Base-by-base conservation (phyloP, 2,797 vertebrate species). In the Bovichtus diacanthus region DNA sequence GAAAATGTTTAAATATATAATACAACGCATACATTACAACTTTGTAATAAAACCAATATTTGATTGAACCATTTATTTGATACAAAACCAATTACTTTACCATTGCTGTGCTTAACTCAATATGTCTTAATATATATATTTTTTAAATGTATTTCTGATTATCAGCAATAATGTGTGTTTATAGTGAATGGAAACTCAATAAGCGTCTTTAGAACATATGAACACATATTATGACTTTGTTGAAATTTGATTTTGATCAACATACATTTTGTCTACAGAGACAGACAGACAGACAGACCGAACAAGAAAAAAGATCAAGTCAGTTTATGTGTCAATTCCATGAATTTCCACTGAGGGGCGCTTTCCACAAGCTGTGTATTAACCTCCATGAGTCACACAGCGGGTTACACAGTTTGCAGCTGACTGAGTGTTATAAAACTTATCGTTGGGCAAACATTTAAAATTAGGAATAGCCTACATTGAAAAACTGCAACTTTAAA, bases 281-380 rank as follows among this genome's bases (percentile, higher is more conserved):
- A 65, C 5, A 65, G 70, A 80, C 38, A 65, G 68, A 71, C 46
- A 46, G 75, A 47, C 34, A 74, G 8, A 60, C 34, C 41, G n/a
- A n/a, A n/a, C n/a, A n/a, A n/a, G n/a, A n/a, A n/a, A n/a, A n/a
- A n/a, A n/a, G n/a, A n/a, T n/a, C n/a, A n/a, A n/a, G 31, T 4
- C 5, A 29, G 39, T 1, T 39, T 23, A 3, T n/a, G 9, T 71
- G 46, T 36, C 5, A 41, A 2, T 87, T 1, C 36, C 4, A 58
- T 47, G 6, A 12, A 10, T 23, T 46, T 15, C 85, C 90, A 90
- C 84, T 19, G 4, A 2, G 70, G 29, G 88, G 86, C 88, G 86
- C 86, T 78, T 79, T 78, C 21, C 34, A 62, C 78, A 76, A 53
- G 21, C 65, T 78, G 25, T 2, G 18, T 11, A 16, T 47, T 66